These are phyloP conservation scores for Drosophila parvula DNA, from an alignment of 1,140 invertebrate species.

Conservation along the genomic window DNA sequence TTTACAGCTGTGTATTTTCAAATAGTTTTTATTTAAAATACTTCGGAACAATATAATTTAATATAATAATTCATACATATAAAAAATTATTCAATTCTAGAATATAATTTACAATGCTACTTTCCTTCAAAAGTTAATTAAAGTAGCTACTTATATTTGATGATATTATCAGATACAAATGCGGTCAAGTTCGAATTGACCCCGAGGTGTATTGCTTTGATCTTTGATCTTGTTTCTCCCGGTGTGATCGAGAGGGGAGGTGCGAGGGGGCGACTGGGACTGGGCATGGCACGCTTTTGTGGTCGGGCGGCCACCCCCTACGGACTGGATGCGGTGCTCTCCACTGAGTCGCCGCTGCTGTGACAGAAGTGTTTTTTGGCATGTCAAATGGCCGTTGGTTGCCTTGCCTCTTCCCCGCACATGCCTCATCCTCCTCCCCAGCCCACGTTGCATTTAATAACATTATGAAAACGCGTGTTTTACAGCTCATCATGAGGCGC, in stretches of 20 bases:
- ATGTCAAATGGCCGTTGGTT: constrained; percentile 77
- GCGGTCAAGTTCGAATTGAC: background rate
- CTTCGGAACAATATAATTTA: too few relatives aligned
- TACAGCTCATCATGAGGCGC: constrained; percentile 72
- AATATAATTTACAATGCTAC: background rate
- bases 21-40: too few relatives aligned
- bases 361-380: constrained; percentile 82
- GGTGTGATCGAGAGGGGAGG: background rate
- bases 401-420: constrained; percentile 7
- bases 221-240: constrained; percentile 4
- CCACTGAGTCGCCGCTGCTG: constrained; percentile 55
- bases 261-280: constrained; percentile 1
- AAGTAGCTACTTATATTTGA: background rate
- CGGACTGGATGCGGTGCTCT: constrained; percentile 32
- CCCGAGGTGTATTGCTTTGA: background rate
- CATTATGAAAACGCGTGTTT: constrained; percentile 80
- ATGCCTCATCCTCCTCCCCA: constrained; percentile 2
- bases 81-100: background rate
- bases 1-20: too few relatives aligned
- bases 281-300: constrained; percentile 50
- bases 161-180: background rate
- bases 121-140: background rate
- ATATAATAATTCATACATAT: too few relatives aligned
- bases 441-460: constrained; percentile 58
- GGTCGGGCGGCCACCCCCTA: constrained; percentile 34